Base-by-base conservation (phyloP, 2,888 invertebrate genomes). In the Scaptomyza cyrtandrae region DNA sequence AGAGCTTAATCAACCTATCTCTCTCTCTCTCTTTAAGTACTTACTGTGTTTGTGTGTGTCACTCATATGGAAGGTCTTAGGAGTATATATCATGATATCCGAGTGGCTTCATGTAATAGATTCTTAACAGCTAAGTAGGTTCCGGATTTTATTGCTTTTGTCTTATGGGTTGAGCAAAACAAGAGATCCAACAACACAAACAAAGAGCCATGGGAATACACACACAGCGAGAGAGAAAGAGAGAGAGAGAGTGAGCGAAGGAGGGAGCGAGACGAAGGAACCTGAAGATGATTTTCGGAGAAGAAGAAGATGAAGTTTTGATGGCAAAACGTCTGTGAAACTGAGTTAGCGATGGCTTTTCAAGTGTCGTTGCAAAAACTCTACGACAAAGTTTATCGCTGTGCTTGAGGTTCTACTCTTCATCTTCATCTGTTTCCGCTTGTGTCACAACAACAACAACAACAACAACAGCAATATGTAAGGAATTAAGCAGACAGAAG, bases 91-190 rank as follows among this genome's bases (percentile, higher is more conserved):
- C 59, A 48, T 75, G 60, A 60, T 71, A 58, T 61, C 37, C 43
- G 57, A 61, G 71, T 76, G 48, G 65, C 73, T 77, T 53, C 73
- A 44, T 73, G 74, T 78, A 75, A 75, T 78, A 78, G 75, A 75
- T 75, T 75, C 75, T 78, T 73, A 78, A 75, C 73, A 75, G 73
- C 68, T 73, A 75, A 75, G 75, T 75, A 73, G 78, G 73, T 75
- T 78, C 73, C 59, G 78, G 78, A 46, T 75, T 77, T 78, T 68
- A 78, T 75, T 78, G 78, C 75, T 68, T 73, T 75, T 75, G 78
- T 77, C 19, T 78, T 77, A 57, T 49, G 49, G 50, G 45, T 54
- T 37, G 45, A 44, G 54, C 48, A 73, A 72, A 78, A 75, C 78
- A 77, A 78, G 63, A 55, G 57, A 63, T 48, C 62, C 49, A 14